A percentile compares a stretch with the other conserved stretches of the same genome.
Evolutionary conservation across 2,888 invertebrate species (phyloP).

Genomic region (Cosmia pyralina): DNA sequence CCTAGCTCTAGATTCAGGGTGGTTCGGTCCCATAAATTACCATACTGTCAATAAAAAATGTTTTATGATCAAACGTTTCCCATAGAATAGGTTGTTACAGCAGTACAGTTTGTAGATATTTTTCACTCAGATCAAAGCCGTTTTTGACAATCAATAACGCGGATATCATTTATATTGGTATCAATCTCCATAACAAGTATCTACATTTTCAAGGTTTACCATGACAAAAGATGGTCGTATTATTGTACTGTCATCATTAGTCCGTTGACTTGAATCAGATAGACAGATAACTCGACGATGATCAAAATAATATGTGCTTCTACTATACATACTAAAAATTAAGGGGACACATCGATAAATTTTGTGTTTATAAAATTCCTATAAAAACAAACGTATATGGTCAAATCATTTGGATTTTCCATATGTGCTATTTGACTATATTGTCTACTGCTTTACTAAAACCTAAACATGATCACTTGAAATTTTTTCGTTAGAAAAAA

Average conservation of each 20-base stretch:
- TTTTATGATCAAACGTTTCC: conserved; percentile 30
- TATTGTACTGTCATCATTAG: conserved; percentile 18
- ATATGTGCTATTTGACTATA: too few species aligned
- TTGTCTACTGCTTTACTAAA: too few species aligned
- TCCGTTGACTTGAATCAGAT: not conserved
- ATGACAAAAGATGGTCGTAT: conserved; percentile 21
- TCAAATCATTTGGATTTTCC: too few species aligned
- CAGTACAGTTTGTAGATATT: not conserved
- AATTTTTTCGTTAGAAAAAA: too few species aligned
- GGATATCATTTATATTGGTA: conserved; percentile 21
- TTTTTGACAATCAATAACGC: conserved; percentile 20
- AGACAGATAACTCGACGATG: not conserved
- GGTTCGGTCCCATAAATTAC: conserved; percentile 28
- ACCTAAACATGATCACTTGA: too few species aligned
- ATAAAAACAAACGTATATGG: too few species aligned
- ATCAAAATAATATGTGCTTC: not conserved
- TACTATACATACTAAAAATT: too few species aligned
- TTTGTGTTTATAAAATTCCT: too few species aligned
- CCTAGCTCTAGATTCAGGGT: conserved; percentile 22
- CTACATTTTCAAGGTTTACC: conserved; percentile 8
- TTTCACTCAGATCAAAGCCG: conserved; percentile 15
- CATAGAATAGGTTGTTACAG: conserved; percentile 8
- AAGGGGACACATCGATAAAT: too few species aligned
- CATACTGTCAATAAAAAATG: conserved; percentile 47
- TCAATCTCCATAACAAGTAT: conserved; percentile 15